Percentiles rank a stretch among this genome's conserved stretches.
These are phyloP conservation scores for Neogobius melanostomus DNA, from an alignment of 2,113 vertebrate species.

Conservation along the genomic window DNA sequence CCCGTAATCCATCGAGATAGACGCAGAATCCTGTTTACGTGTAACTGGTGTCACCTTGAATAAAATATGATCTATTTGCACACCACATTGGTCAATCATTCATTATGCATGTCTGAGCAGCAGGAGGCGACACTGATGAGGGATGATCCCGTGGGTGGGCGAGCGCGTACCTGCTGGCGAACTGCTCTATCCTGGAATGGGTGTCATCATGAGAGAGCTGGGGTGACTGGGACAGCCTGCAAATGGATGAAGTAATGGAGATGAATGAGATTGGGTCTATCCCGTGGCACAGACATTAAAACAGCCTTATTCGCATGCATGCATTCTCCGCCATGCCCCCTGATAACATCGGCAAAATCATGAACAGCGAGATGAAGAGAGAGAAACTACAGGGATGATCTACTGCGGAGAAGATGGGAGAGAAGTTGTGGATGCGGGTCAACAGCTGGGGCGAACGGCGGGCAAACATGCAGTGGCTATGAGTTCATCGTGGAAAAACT, in stretches of 20 bases:
- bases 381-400: slow-evolving; percentile 46
- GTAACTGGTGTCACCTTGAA: background rate
- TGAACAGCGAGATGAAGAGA: slow-evolving; percentile 34
- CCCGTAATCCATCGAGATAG: background rate
- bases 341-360: slow-evolving; percentile 48
- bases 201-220: slow-evolving; percentile 95
- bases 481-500: slow-evolving; percentile 6
- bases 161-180: slow-evolving; percentile 87
- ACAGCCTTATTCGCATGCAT: slow-evolving; percentile 26
- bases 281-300: slow-evolving; percentile 36
- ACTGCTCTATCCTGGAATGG: slow-evolving; percentile 95
- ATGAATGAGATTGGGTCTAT: slow-evolving; percentile 62
- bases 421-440: slow-evolving; percentile 34
- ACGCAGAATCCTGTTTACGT: background rate
- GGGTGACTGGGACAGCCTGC: slow-evolving; percentile 89
- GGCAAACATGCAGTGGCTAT: slow-evolving; percentile 66
- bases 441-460: slow-evolving; percentile 36
- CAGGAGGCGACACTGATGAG: slow-evolving; percentile 3
- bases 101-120: background rate
- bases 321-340: slow-evolving; percentile 10
- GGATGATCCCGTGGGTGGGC: background rate
- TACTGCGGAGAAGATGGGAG: slow-evolving; percentile 38
- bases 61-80: background rate
- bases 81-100: background rate
- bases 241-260: slow-evolving; percentile 66